Evolutionary conservation across 2,797 vertebrate species (phyloP).

Genomic region (Muraenolepis orangiensis): DNA sequence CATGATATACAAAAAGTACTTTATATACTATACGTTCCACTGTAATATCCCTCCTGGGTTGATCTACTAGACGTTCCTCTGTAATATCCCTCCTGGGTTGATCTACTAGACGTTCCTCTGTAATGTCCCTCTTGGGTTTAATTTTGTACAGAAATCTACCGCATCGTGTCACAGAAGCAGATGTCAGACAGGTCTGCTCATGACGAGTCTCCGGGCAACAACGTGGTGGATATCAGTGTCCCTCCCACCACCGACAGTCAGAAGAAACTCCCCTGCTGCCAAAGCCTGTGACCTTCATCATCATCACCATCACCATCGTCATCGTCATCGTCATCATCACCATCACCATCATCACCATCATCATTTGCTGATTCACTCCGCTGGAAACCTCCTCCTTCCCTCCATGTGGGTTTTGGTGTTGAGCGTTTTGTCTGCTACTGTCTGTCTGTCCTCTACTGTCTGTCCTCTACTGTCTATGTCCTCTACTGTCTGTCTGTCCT

Average conservation of each 20-base stretch:
- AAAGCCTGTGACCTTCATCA: constrained; percentile 84
- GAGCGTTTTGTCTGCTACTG: constrained; percentile 53
- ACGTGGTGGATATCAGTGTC: constrained; percentile 92
- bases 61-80: too few species aligned
- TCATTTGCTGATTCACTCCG: constrained; percentile 27
- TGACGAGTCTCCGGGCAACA: constrained; percentile 96
- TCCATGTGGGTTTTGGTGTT: constrained; percentile 55
- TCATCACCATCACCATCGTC: constrained; percentile 75
- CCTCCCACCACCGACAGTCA: constrained; percentile 93
- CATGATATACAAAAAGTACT: too few species aligned
- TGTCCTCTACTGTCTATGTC: constrained; percentile 45
- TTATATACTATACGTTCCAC: not conserved
- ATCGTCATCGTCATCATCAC: constrained; percentile 83
- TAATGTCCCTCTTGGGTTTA: not conserved
- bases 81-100: too few species aligned
- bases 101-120: too few species aligned
- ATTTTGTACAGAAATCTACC: constrained; percentile 86
- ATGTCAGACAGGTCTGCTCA: constrained; percentile 91
- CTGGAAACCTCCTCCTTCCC: constrained; percentile 36
- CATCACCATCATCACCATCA: constrained; percentile 17
- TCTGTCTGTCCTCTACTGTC: constrained; percentile 22
- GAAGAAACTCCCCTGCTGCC: constrained; percentile 96
- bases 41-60: too few species aligned
- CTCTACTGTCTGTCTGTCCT: not conserved
- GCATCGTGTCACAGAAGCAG: constrained; percentile 97